Base-by-base conservation (phyloP, 2,113 vertebrate genomes). In the Atractosteus spatula region DNA sequence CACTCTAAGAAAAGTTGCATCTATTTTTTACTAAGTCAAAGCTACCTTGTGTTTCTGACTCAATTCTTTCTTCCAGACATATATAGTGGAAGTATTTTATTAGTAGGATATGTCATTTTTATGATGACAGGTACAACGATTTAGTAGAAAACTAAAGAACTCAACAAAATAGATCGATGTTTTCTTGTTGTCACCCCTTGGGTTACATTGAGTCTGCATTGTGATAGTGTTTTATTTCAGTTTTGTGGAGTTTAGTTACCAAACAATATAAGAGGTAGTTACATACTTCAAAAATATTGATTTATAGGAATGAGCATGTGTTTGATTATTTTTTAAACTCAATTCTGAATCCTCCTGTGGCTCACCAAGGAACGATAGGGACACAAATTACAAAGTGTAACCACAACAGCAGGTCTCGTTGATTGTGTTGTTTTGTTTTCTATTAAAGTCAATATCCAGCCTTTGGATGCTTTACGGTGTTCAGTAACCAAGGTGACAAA, bases 121-220 rank as follows among this genome's bases (percentile, higher is more conserved):
- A 74, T 74, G 67, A 64, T 29, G 47, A 41, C 45, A 17, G 41
- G 55, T n/a, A 74, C 67, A 64, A 51, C 70, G 73, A 74, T 69
- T 74, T 74, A 69, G 57, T 41, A 57, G 66, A 74, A 74, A 68
- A 12, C 44, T 68, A 68, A 74, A 68, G 8, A 55, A 55, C 59
- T 61, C 72, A 61, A 69, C 72, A 68, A 73, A 74, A 74, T 44
- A 64, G 67, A 74, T 41, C 69, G 66, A 69, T 69, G 51, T 62
- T 63, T 64, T 29, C 56, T 74, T 70, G 45, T 12, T 65, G 14
- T 51, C 0, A 3, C 44, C 67, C 67, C 61, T 11, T 29, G 47
- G 54, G 47, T 51, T 63, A 68, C 12, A 45, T 41, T 55, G 47
- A 55, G 72, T 69, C 55, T 44, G 45, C n/a, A 7, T 54, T 67